Percentiles rank a stretch among this genome's conserved stretches.
Evolutionary conservation across 2,888 invertebrate genomes (phyloP).

Genomic region (Digitonthophagus gazella): DNA sequence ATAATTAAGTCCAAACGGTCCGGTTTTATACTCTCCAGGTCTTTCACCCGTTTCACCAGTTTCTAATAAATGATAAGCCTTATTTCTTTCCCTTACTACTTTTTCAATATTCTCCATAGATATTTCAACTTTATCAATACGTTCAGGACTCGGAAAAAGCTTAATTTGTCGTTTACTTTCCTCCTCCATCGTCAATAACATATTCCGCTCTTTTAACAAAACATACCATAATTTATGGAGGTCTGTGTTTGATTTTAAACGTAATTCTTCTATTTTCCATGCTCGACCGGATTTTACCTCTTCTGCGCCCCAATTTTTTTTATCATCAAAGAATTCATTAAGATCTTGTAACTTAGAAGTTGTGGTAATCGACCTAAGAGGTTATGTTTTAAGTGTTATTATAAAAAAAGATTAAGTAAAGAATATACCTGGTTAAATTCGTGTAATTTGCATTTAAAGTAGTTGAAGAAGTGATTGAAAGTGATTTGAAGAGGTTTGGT

Average conservation of each 20-base stretch:
- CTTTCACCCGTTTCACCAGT: conserved; percentile 83
- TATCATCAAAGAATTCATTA: conserved; percentile 87
- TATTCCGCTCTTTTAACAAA: conserved; percentile 92
- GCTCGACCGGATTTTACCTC: conserved; percentile 79
- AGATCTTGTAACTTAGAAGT: conserved; percentile 55
- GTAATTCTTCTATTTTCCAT: conserved; percentile 86
- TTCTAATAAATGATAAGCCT: conserved; percentile 85
- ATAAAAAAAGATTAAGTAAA: not conserved
- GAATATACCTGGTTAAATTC: not conserved
- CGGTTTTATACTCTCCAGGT: conserved; percentile 60
- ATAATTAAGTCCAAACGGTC: conserved; percentile 61
- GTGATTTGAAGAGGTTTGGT: conserved; percentile 2
- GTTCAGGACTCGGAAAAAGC: conserved; percentile 86
- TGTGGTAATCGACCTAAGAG: conserved; percentile 37
- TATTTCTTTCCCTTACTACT: conserved; percentile 89
- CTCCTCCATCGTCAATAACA: conserved; percentile 95
- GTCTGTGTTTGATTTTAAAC: conserved; percentile 93
- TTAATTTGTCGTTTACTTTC: conserved; percentile 65
- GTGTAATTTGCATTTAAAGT: not conserved
- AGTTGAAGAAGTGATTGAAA: not conserved
- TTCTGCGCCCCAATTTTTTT: conserved; percentile 78
- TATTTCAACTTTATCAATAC: conserved; percentile 89
- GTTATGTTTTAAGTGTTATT: conserved; percentile 2
- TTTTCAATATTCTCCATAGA: conserved; percentile 92
- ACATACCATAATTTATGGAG: conserved; percentile 95